Evolutionary conservation across 2,797 vertebrate genomes (phyloP), one percentile per base, ranked within the genome.

Genomic region (Gymnoscopelus microlampas): DNA sequence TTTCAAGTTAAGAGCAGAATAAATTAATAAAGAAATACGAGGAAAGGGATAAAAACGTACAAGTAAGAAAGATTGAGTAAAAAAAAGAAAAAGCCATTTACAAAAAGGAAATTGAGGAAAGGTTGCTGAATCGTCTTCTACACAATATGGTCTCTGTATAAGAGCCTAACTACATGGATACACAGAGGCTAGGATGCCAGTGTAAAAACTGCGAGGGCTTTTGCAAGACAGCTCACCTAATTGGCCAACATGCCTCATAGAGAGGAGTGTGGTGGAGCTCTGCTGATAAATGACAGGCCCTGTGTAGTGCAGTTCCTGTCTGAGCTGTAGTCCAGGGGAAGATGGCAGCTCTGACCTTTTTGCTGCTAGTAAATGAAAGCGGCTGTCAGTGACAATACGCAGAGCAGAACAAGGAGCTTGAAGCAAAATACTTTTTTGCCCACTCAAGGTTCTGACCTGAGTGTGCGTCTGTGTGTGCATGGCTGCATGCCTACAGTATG

Each of bases 301-400:
- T 63, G 73, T 58, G 68, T 23, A 26, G 1, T 49, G 54, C 29
- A 32, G 39, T 10, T 44, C 5, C 47, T 60, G 48, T 24, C 56
- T 79, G 53, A 57, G 29, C 65, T 69, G 56, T 74, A 50, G 67
- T 68, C 75, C 71, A 63, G 63, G 69, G 49, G 71, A 71, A 71
- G 54, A 70, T 68, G 73, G 81, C 76, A 83, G 70, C 76, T 75
- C 62, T 87, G 84, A 89, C 85, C 81, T 87, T 85, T 82, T 71
- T 39, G 39, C 54, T 70, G 64, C 5, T 4, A 72, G 76, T 75
- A 76, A 85, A 86, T 84, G 66, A 81, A 86, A 86, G 67, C 66
- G 35, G 66, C 57, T 78, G 71, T 74, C 62, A 63, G 57, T 70
- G 65, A 80, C 70, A 80, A 82, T 44, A 78, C 68, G 49, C 60